phyloP scores from a whole-genome alignment of 2,113 vertebrate genomes.

The Xiphophorus couchianus region DNA sequence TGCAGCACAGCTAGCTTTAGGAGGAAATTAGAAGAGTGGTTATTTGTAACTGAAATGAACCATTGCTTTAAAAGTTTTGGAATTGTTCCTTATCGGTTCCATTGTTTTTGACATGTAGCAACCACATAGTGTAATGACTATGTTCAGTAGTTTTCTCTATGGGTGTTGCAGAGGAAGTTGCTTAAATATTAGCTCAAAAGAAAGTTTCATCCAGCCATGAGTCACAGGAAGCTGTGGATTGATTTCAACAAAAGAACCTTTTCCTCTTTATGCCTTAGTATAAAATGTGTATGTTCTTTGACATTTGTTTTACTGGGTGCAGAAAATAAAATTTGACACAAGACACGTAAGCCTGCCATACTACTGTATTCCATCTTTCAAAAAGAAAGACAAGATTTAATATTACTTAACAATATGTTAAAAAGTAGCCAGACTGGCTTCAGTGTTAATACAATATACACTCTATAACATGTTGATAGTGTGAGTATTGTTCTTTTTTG shows the following conservation, averaged over 20 bases:
- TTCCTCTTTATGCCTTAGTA: too few species aligned
- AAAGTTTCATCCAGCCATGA: background rate
- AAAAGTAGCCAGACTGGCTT: constrained; percentile 99
- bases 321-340: constrained; percentile 83
- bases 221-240: background rate
- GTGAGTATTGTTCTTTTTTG: constrained; percentile 92
- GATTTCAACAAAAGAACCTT: background rate
- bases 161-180: background rate
- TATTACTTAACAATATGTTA: constrained; percentile 99
- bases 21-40: too few species aligned
- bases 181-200: background rate
- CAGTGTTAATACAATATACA: constrained; percentile 99
- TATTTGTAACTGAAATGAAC: too few species aligned
- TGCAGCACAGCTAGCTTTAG: too few species aligned
- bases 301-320: constrained; percentile 17
- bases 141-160: background rate
- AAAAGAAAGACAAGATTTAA: constrained; percentile 99
- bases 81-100: too few species aligned
- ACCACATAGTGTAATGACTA: background rate
- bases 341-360: constrained; percentile 88
- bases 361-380: constrained; percentile 99
- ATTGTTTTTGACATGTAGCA: background rate
- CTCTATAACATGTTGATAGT: constrained; percentile 97
- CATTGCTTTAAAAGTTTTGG: too few species aligned
- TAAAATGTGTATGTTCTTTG: background rate